Base-by-base conservation (phyloP, 2,888 invertebrate genomes). In the Cerceris rybyensis region DNA sequence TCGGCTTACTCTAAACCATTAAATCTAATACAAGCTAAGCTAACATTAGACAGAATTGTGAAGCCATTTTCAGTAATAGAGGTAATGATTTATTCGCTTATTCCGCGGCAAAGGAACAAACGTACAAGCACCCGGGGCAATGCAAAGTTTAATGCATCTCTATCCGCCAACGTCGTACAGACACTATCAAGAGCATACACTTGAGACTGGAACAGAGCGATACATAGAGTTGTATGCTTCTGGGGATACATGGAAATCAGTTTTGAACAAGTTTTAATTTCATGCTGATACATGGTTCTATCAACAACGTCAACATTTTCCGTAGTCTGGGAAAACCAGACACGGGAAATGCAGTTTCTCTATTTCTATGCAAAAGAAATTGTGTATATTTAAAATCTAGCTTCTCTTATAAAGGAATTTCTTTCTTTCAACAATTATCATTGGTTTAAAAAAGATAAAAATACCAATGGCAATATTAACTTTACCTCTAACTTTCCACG, bases 81-180 rank as follows among this genome's bases (percentile, higher is more conserved):
- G 58, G 55, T 70, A 70, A 72, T 72, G 72, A 67, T 67, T 43
- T 52, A 57, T 49, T 74, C 43, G 16, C 42, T 28, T 17, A 17
- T 17, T 41, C 39, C 17, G 43, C 16, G n/a, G 59, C 5, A 28
- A 17, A 67, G 57, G 55, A 59, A 66, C 74, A 39, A 58, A 55
- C 71, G 46, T 41, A 50, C 28, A 49, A 74, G 41, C 63, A 52
- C 66, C 52, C 60, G 52, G 54, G 74, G 52, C 60, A 58, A 57
- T 65, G 41, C 16, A 65, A 63, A 70, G 58, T 78, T 75, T 64
- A 70, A 63, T 59, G 50, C 6, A 49, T 60, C 61, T 49, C 13
- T 28, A 9, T 28, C 28, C 11, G 41, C 17, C 17, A 16, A 28
- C 60, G 14, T 46, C 46, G 14, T 43, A 58, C 59, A 8, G 43